Evolutionary conservation across 1,140 invertebrate genomes (phyloP).

Genomic region (Heliconius hermathena): DNA sequence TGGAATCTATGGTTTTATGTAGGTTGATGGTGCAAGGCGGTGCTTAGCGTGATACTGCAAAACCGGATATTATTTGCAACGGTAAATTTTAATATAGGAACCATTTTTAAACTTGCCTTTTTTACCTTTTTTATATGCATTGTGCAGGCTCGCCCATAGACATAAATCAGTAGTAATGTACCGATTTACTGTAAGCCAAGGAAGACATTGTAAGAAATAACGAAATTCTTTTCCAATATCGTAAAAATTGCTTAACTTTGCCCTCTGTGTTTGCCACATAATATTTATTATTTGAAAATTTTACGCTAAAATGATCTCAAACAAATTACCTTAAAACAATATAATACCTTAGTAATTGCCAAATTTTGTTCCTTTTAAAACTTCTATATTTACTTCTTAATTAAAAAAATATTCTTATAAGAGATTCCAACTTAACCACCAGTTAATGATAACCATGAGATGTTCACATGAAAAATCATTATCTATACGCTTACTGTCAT

Average conservation of each 20-base stretch:
- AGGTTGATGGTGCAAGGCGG: slow-evolving; percentile 24
- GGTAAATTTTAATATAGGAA: not conserved
- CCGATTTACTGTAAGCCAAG: no score
- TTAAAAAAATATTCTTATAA: slow-evolving; percentile 7
- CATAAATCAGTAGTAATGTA: no score
- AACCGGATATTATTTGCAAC: slow-evolving; percentile 8
- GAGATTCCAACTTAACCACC: slow-evolving; percentile 7
- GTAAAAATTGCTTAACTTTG: no score
- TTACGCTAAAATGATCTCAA: no score
- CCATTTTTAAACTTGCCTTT: no score
- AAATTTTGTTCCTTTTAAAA: not conserved
- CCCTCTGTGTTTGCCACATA: no score
- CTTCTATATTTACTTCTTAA: not conserved
- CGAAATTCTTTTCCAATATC: no score
- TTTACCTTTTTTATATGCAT: not conserved
- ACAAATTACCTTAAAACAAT: no score
- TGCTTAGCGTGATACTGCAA: slow-evolving; percentile 25
- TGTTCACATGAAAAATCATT: slow-evolving; percentile 29
- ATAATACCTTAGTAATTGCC: not conserved
- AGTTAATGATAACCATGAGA: slow-evolving; percentile 18
- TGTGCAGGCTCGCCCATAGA: no score
- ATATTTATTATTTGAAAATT: no score
- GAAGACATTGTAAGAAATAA: no score
- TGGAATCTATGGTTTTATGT: not conserved
- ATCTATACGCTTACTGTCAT: slow-evolving; percentile 40